These are phyloP conservation scores for Graptemys geographica DNA, from an alignment of 2,797 vertebrate genomes.

Conservation along the genomic window DNA sequence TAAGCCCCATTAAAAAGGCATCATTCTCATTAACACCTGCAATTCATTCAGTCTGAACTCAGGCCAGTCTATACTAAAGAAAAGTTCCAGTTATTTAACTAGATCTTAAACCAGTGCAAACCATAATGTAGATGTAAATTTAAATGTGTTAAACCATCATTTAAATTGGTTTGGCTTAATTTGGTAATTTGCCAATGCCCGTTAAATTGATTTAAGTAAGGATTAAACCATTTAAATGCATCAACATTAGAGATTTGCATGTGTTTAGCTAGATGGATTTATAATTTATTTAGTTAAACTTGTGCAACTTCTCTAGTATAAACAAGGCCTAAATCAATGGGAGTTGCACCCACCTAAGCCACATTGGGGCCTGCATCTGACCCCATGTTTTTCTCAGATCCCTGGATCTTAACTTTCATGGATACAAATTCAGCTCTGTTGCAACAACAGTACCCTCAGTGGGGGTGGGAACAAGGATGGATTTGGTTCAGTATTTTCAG, in stretches of 20 bases:
- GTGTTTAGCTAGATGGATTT: conserved; percentile 18
- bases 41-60: neutral
- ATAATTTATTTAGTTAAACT: conserved; percentile 16
- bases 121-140: neutral
- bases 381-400: neutral
- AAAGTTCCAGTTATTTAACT: neutral
- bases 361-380: neutral
- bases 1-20: neutral
- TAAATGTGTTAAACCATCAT: fast-evolving
- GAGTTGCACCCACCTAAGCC: neutral
- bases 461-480: neutral
- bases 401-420: neutral
- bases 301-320: neutral
- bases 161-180: neutral
- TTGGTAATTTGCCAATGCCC: neutral
- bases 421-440: neutral
- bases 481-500: neutral
- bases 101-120: neutral
- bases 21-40: neutral
- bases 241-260: neutral
- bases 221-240: conserved; percentile 1
- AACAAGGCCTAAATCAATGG: neutral
- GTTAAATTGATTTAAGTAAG: neutral
- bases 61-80: neutral
- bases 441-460: neutral